Evolutionary conservation across 2,113 vertebrate genomes (phyloP).

Genomic region (Dicentrarchus labrax): DNA sequence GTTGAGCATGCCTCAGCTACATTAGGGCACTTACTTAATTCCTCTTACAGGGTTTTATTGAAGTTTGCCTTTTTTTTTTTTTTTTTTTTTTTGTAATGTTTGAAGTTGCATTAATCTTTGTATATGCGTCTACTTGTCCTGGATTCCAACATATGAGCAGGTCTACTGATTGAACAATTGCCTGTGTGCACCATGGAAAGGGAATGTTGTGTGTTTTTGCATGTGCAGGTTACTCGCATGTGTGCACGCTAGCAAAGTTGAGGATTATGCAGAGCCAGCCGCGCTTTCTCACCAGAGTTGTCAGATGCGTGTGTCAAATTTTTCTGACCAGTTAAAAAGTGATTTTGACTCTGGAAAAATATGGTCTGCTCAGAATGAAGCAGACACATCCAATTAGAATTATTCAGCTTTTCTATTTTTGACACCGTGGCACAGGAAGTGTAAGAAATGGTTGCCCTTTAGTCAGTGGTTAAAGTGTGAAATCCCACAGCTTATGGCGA

Average conservation of each 20-base stretch:
- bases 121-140: neutral
- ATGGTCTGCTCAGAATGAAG: conserved; percentile 44
- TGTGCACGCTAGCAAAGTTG: conserved; percentile 10
- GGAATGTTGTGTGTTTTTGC: conserved; percentile 10
- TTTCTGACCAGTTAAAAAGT: conserved; percentile 62
- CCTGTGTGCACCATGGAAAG: neutral
- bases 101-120: neutral
- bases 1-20: neutral
- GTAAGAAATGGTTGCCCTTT: conserved; percentile 75
- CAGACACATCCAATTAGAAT: conserved; percentile 69
- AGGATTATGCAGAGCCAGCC: neutral
- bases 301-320: conserved; percentile 54
- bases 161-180: neutral
- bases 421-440: conserved; percentile 66
- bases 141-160: neutral
- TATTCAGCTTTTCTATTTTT: conserved; percentile 74
- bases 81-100: neutral
- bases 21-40: neutral
- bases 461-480: conserved; percentile 77
- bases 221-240: conserved; percentile 3
- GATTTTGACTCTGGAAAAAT: conserved; percentile 52
- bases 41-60: neutral
- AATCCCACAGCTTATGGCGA: conserved; percentile 64
- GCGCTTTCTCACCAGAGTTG: conserved; percentile 16
- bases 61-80: neutral